Base-by-base conservation (phyloP, 2,113 vertebrate species). In the Muntiacus reevesi region DNA sequence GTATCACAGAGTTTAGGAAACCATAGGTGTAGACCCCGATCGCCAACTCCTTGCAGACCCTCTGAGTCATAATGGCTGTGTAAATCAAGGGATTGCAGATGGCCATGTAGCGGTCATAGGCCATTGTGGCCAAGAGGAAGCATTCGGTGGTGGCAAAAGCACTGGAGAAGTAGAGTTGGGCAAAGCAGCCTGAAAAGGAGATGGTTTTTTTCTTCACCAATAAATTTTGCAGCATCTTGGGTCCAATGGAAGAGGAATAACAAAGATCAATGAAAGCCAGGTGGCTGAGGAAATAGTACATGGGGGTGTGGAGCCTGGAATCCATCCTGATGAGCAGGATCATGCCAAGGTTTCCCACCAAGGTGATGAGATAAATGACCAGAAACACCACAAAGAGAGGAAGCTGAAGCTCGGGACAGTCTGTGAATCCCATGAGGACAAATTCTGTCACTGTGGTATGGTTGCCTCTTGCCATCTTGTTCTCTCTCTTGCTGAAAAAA, bases 221-320 rank as follows among this genome's bases (percentile, higher is more conserved):
- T 62, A 98, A 94, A 78, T 97, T 97, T 74, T 96, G 96, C 43
- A 98, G 93, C 97, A 98, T 98, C 89, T 98, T 98, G 78, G 98
- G 98, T 25, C 96, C 96, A 91, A 97, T 98, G 15, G 97, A 97
- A 81, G 98, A 98, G 27, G 98, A 97, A 43, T 98, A 98, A 86
- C 98, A 98, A 30, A 98, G 21, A 91, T 98, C 98, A 43, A 98
- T 89, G 94, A 98, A 98, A 11, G 98, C 97, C 59, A 98, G 86
- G 54, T 98, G 97, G 55, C 98, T 89, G 43, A 98, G 98, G 43
- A 98, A 98, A 87, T 98, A 98, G 89, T 98, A 98, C 98, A 98
- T 98, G 52, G 98, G 98, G 0, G 96, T 97, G 82, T 98, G 98
- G 52, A 98, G 95, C 27, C 88, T 85, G 0, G 54, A 89, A 47